A percentile compares a stretch with the other conserved stretches of the same genome.
Evolutionary conservation across 2,888 invertebrate genomes (phyloP).

Genomic region (Zygogramma bicolorata): DNA sequence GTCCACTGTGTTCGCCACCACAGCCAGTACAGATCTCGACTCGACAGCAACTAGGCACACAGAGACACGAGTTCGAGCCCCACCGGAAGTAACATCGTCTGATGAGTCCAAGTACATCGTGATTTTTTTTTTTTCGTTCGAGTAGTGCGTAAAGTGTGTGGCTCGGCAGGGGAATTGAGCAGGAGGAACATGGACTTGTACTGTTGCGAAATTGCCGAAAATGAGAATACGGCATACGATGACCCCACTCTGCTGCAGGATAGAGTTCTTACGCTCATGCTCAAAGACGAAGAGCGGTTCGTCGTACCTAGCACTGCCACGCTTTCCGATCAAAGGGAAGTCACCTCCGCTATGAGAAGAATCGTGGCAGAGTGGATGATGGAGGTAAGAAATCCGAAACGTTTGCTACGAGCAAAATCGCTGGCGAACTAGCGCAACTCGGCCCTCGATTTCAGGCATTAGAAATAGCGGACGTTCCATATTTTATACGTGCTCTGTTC

Average conservation of each 20-base stretch:
- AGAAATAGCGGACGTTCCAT: slow-evolving; percentile 23
- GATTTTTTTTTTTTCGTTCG: slow-evolving; percentile 38
- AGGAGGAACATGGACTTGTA: slow-evolving; percentile 60
- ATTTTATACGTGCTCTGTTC: slow-evolving; percentile 5
- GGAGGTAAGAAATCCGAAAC: slow-evolving; percentile 77
- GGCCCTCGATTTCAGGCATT: slow-evolving; percentile 10
- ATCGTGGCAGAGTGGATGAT: slow-evolving; percentile 97
- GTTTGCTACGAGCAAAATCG: too few relatives aligned
- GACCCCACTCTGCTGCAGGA: slow-evolving; percentile 82
- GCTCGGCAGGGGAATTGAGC: slow-evolving; percentile 13
- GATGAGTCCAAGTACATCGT: slow-evolving; percentile 37
- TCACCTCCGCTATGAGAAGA: slow-evolving; percentile 91
- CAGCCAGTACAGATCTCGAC: neutral
- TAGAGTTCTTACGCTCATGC: slow-evolving; percentile 84
- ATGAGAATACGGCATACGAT: slow-evolving; percentile 64
- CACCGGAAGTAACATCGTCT: slow-evolving; percentile 24
- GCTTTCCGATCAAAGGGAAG: slow-evolving; percentile 89
- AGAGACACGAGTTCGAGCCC: neutral
- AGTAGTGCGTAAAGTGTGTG: slow-evolving; percentile 44
- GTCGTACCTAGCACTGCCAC: slow-evolving; percentile 76
- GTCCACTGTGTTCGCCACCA: neutral
- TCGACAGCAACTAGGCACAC: neutral
- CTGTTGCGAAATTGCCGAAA: slow-evolving; percentile 62
- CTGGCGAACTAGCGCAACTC: too few relatives aligned
- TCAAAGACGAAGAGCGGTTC: slow-evolving; percentile 88